These are phyloP conservation scores for Hirtodrosophila confusa DNA, from an alignment of 2,888 invertebrate genomes.

Conservation along the genomic window DNA sequence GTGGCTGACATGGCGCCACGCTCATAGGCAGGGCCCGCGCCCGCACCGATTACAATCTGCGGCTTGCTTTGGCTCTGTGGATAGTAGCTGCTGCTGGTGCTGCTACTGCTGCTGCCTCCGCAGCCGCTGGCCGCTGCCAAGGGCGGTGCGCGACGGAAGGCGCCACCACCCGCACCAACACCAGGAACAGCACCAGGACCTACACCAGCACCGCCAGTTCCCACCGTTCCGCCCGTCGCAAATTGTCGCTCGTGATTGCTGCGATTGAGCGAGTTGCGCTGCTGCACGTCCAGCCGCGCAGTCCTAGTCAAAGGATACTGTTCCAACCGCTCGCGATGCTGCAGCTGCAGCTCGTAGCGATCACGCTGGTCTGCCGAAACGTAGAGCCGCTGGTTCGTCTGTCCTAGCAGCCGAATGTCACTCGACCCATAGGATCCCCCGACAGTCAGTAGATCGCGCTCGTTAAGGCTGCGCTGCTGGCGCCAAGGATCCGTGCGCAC, in stretches of 20 bases:
- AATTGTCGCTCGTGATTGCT: slow-evolving; percentile 85
- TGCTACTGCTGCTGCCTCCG: slow-evolving; percentile 71
- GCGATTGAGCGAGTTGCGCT: slow-evolving; percentile 83
- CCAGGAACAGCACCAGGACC: slow-evolving; percentile 25
- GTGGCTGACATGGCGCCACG: slow-evolving; percentile 61
- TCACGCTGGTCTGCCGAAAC: slow-evolving; percentile 81
- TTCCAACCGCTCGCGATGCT: slow-evolving; percentile 81
- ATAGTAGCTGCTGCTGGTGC: slow-evolving; percentile 82
- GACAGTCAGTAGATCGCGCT: slow-evolving; percentile 80
- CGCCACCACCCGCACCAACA: slow-evolving; percentile 53
- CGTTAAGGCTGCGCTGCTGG: slow-evolving; percentile 82
- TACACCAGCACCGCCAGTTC: slow-evolving; percentile 22
- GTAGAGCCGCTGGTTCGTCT: slow-evolving; percentile 81
- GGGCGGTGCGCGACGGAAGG: slow-evolving; percentile 72
- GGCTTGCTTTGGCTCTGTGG: slow-evolving; percentile 79
- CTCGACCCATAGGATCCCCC: slow-evolving; percentile 66
- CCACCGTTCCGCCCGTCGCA: slow-evolving; percentile 32
- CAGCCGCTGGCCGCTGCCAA: slow-evolving; percentile 69
- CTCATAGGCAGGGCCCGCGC: slow-evolving; percentile 71
- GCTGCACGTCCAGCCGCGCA: slow-evolving; percentile 84
- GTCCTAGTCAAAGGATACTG: slow-evolving; percentile 82
- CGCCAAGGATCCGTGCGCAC: slow-evolving; percentile 82
- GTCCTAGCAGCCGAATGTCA: slow-evolving; percentile 78
- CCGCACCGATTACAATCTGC: slow-evolving; percentile 83
- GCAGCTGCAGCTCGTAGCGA: slow-evolving; percentile 81